These are phyloP conservation scores for Aethina tumida DNA, from an alignment of 1,140 invertebrate genomes.

Conservation along the genomic window DNA sequence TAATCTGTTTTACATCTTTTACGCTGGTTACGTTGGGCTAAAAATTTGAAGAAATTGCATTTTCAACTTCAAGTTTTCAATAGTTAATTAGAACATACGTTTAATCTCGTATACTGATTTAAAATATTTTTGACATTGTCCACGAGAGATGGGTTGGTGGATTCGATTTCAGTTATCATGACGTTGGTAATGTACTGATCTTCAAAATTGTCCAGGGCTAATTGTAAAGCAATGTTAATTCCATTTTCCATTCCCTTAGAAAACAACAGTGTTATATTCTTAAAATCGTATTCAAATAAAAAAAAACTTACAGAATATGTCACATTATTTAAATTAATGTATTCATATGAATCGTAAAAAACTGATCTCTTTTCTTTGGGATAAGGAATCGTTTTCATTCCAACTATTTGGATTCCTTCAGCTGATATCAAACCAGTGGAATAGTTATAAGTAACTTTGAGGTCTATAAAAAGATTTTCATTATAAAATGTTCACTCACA, in stretches of 20 bases:
- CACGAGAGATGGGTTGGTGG: constrained; percentile 18
- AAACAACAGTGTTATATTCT: constrained; percentile 2
- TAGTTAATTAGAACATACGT: constrained; percentile 20
- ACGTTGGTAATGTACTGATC: constrained; percentile 21
- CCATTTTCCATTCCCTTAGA: constrained; percentile 27
- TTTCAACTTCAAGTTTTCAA: neutral
- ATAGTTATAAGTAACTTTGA: constrained; percentile 27
- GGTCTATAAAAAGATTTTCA: constrained; percentile 15
- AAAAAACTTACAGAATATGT: constrained; percentile 13
- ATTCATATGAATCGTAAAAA: constrained; percentile 26
- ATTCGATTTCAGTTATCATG: constrained; percentile 26
- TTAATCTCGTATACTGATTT: constrained; percentile 20
- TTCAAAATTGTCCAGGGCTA: constrained; percentile 24
- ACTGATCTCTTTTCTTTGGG: constrained; percentile 16
- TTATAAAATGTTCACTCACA: no score
- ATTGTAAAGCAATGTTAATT: constrained; percentile 26
- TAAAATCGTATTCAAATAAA: constrained; percentile 4
- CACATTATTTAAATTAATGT: constrained; percentile 16
- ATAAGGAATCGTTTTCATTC: constrained; percentile 20
- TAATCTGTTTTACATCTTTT: constrained; percentile 21
- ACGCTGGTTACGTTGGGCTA: constrained; percentile 24
- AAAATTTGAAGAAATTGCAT: constrained; percentile 9
- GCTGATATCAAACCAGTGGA: constrained; percentile 24
- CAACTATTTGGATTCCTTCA: constrained; percentile 27
- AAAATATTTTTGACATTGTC: constrained; percentile 24